Evolutionary conservation across 1,140 invertebrate genomes (phyloP).

Genomic region (Physella acuta): DNA sequence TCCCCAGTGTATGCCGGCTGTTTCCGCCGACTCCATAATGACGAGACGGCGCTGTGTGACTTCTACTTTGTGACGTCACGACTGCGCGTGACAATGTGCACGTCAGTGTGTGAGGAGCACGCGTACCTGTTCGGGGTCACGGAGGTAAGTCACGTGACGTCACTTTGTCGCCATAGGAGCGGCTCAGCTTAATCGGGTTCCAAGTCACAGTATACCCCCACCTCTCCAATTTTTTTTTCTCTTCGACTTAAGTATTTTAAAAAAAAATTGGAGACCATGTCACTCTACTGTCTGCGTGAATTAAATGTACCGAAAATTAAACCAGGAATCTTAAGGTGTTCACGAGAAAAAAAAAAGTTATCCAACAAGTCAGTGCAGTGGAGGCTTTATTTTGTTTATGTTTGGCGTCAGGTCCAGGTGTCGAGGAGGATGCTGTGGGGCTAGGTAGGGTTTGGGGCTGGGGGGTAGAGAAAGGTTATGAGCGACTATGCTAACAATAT

Average conservation of each 20-base stretch:
- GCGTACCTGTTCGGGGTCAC: neutral
- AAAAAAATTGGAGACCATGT: neutral
- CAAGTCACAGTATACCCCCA: too few species aligned
- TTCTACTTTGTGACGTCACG: neutral
- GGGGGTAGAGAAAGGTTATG: too few species aligned
- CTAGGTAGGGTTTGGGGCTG: too few species aligned
- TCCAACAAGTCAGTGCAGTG: too few species aligned
- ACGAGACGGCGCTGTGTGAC: neutral
- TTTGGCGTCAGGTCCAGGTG: too few species aligned
- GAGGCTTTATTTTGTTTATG: too few species aligned
- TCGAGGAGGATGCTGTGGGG: too few species aligned
- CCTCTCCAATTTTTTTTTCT: too few species aligned
- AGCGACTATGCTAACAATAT: too few species aligned
- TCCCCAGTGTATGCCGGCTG: neutral
- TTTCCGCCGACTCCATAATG: neutral
- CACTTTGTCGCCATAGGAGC: neutral
- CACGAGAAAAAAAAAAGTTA: too few species aligned
- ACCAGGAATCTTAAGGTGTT: too few species aligned
- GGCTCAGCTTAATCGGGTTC: neutral
- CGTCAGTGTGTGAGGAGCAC: neutral
- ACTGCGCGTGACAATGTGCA: neutral
- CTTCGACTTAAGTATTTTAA: neutral
- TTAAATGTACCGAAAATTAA: neutral
- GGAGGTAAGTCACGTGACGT: neutral
- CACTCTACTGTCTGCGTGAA: neutral